A percentile compares a stretch with the other conserved stretches of the same genome.
phyloP scores from a whole-genome alignment of 2,888 invertebrate species.

The Chrysodeixis includens region DNA sequence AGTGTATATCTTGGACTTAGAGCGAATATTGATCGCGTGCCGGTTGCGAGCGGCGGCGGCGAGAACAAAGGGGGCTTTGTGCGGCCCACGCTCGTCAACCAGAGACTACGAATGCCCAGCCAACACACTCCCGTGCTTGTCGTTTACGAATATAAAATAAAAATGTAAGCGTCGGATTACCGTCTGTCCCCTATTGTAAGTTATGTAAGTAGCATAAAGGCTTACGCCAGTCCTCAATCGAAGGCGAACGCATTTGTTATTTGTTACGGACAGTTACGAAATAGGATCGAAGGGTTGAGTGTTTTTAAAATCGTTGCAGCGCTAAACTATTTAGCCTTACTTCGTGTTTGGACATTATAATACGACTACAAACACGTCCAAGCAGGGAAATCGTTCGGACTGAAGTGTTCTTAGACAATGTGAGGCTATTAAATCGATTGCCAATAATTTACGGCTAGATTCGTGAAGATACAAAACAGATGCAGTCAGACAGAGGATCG shows the following conservation, averaged over 20 bases:
- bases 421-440: conserved; percentile 65
- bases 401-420: conserved; percentile 58
- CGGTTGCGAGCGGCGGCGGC: conserved; percentile 52
- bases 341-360: no score
- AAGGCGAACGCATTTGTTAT: not conserved
- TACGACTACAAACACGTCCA: conserved; percentile 8
- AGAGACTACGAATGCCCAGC: conserved; percentile 23
- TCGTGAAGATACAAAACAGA: conserved; percentile 49
- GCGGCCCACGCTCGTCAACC: conserved; percentile 54
- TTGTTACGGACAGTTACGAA: not conserved
- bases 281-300: not conserved
- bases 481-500: conserved; percentile 34
- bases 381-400: conserved; percentile 39
- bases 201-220: not conserved
- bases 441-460: conserved; percentile 61
- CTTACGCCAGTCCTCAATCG: not conserved
- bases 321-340: no score
- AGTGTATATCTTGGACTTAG: conserved; percentile 59
- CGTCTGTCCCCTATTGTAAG: not conserved
- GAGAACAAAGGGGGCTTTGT: conserved; percentile 70
- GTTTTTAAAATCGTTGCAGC: no score
- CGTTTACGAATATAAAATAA: conserved; percentile 5
- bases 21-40: conserved; percentile 74
- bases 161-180: conserved; percentile 5
- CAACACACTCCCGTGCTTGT: conserved; percentile 23